These are phyloP conservation scores for Odobenus rosmarus DNA, from an alignment of 2,113 vertebrate species.

Conservation along the genomic window DNA sequence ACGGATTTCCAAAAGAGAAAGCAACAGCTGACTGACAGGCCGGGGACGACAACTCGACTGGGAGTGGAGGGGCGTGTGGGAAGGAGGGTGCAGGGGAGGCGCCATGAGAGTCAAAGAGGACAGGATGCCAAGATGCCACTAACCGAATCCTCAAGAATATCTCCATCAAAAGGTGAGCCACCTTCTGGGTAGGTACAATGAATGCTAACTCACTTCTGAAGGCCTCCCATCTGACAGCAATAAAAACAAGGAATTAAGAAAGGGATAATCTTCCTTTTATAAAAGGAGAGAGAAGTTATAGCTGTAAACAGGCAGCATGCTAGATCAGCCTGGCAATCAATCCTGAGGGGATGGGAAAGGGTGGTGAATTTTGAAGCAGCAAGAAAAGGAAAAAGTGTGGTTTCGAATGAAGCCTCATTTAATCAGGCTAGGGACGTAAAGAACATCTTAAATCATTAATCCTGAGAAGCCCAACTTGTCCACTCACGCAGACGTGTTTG, in stretches of 20 bases:
- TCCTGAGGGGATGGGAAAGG: slow-evolving; percentile 43
- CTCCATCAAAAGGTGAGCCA: slow-evolving; percentile 58
- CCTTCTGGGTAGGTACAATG: neutral
- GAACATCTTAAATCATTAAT: slow-evolving; percentile 20
- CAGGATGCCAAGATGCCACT: neutral
- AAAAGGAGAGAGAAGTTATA: slow-evolving; percentile 47
- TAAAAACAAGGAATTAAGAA: slow-evolving; percentile 69
- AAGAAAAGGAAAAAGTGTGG: slow-evolving; percentile 71
- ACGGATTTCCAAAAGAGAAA: neutral
- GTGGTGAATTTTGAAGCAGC: slow-evolving; percentile 62
- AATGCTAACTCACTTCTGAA: neutral
- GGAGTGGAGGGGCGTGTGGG: neutral
- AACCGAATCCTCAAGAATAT: neutral
- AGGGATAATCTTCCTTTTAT: slow-evolving; percentile 59
- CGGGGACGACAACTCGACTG: neutral
- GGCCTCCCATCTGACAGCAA: slow-evolving; percentile 52
- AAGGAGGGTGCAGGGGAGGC: neutral
- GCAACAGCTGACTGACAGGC: neutral
- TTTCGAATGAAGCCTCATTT: slow-evolving; percentile 69
- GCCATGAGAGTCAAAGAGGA: neutral
- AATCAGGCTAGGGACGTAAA: slow-evolving; percentile 55
- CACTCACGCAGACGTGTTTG: neutral
- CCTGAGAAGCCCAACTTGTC: slow-evolving; percentile 38
- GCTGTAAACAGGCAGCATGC: slow-evolving; percentile 65
- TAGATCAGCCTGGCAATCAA: slow-evolving; percentile 69